Conservation (phyloP, 2,797 vertebrate genomes). For the Neosalanx taihuensis region DNA sequence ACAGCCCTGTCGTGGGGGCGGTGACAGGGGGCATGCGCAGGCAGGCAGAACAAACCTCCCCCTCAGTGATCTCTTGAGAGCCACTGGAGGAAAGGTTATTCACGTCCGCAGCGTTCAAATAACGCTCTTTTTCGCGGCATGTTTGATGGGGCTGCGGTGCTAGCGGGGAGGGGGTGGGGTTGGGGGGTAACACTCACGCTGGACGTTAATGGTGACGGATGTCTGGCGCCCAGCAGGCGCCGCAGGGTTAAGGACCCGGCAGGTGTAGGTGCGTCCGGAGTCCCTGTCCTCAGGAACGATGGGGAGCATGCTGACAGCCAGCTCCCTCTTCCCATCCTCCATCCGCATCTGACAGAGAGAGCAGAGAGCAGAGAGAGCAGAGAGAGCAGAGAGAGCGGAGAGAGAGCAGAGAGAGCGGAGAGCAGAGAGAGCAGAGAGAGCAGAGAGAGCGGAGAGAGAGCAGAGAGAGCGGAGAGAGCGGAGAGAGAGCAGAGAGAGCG, state of each 20-base stretch:
- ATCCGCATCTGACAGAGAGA: slow-evolving; percentile 66
- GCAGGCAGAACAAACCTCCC: not conserved
- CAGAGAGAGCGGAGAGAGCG: not conserved
- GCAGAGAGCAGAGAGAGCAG: no score
- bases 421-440: not conserved
- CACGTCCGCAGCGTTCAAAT: not conserved
- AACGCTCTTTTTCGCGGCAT: not conserved
- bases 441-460: not conserved
- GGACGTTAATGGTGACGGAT: slow-evolving; percentile 83
- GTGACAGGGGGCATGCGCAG: not conserved
- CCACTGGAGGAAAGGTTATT: not conserved
- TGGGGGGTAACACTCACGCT: slow-evolving; percentile 75
- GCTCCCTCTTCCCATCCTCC: slow-evolving; percentile 80
- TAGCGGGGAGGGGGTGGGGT: slow-evolving; percentile 2
- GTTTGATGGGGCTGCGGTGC: no score
- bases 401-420: not conserved
- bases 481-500: not conserved
- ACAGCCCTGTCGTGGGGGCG: not conserved
- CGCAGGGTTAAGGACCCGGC: slow-evolving; percentile 83
- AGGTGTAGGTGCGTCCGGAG: slow-evolving; percentile 83
- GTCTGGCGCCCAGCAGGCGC: slow-evolving; percentile 84
- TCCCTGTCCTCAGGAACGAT: slow-evolving; percentile 83
- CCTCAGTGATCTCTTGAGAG: slow-evolving; percentile 6
- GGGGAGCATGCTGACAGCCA: slow-evolving; percentile 81
- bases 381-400: slow-evolving; percentile 6